phyloP scores from a whole-genome alignment of 2,888 invertebrate genomes.

The Drosophila limbata region DNA sequence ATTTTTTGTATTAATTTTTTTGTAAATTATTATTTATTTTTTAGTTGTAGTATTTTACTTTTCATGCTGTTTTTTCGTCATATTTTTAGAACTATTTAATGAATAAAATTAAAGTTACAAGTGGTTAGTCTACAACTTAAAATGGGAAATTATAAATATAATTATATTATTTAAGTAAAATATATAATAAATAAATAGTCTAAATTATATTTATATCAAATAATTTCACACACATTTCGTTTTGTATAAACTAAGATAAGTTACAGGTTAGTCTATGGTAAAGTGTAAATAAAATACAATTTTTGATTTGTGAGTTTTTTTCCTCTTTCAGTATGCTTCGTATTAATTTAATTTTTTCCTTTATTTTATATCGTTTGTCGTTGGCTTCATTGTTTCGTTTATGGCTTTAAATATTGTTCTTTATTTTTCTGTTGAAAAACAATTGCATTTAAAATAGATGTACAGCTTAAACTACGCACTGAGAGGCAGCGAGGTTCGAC shows the following conservation, averaged over 20 bases:
- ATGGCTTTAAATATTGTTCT: constrained; percentile 40
- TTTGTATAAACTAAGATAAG: constrained; percentile 49
- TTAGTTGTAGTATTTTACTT: constrained; percentile 47
- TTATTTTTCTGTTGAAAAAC: constrained; percentile 22
- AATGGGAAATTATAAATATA: constrained; percentile 55
- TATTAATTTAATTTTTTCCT: background rate
- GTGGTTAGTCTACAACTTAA: constrained; percentile 72
- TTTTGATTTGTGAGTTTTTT: constrained; percentile 61
- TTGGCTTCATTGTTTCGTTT: constrained; percentile 52
- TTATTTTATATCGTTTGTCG: constrained; percentile 43
- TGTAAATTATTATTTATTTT: constrained; percentile 47
- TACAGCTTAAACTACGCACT: constrained; percentile 74
- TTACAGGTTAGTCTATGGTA: constrained; percentile 53
- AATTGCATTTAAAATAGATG: constrained; percentile 43
- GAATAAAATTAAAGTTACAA: constrained; percentile 36
- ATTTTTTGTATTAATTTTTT: constrained; percentile 25
- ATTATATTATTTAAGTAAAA: constrained; percentile 24
- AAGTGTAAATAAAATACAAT: constrained; percentile 61
- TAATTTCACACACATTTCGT: constrained; percentile 60
- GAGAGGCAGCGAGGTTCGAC: constrained; percentile 84
- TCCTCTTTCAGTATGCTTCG: constrained; percentile 1
- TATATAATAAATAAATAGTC: constrained; percentile 72
- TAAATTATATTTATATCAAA: constrained; percentile 48
- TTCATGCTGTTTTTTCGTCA: constrained; percentile 61
- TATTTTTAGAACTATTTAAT: constrained; percentile 29